Percentiles rank a stretch among this genome's conserved stretches.
Conservation (phyloP, 2,113 vertebrate species). For the Cnemophilus loriae region DNA sequence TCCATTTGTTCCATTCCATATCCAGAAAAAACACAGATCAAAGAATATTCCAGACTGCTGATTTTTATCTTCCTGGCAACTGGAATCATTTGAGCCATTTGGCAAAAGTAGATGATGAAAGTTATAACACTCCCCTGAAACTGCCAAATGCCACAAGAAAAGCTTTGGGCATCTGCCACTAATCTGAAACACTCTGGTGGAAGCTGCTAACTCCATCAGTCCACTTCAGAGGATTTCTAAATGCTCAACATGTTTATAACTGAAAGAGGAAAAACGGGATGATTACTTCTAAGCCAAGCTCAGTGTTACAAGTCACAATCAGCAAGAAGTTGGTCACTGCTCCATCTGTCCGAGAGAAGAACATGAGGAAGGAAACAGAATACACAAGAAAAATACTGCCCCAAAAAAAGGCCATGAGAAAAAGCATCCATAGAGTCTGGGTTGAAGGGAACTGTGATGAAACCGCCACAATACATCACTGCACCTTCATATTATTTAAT, state of each 20-base stretch:
- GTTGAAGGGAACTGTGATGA: neutral
- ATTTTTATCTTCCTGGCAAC: slow-evolving; percentile 29
- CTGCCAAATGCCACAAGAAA: slow-evolving; percentile 43
- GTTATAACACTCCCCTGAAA: slow-evolving; percentile 12
- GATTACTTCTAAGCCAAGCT: neutral
- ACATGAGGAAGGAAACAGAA: neutral
- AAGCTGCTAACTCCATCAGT: slow-evolving; percentile 5
- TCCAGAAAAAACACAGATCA: neutral
- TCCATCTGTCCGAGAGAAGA: neutral
- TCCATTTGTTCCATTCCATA: neutral
- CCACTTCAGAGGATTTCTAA: neutral
- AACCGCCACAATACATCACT: accelerated
- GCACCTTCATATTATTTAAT: neutral
- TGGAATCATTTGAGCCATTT: neutral
- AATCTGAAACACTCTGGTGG: neutral
- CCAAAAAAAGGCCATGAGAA: neutral
- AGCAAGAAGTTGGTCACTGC: neutral
- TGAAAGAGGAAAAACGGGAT: neutral
- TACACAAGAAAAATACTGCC: neutral
- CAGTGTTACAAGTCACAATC: neutral
- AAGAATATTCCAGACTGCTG: slow-evolving; percentile 16
- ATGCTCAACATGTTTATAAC: neutral
- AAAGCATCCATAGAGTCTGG: neutral
- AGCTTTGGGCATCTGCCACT: slow-evolving; percentile 36
- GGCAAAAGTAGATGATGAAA: slow-evolving; percentile 1